Percentiles rank a stretch among this genome's conserved stretches.
Evolutionary conservation across 2,797 vertebrate genomes (phyloP).

Genomic region (Tenualosa thibaudeaui): DNA sequence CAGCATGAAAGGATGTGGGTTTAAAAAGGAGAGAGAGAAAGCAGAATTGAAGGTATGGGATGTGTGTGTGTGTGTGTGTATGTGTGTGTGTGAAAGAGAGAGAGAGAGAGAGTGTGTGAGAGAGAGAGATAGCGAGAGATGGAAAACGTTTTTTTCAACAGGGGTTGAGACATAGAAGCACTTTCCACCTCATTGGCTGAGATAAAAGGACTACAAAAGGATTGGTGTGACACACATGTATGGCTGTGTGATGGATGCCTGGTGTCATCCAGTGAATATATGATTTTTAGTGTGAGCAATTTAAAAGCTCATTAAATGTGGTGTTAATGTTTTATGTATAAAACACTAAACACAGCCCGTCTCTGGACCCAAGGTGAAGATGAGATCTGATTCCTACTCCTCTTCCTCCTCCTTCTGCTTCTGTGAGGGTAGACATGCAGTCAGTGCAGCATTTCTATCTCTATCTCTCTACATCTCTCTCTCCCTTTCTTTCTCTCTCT

Average conservation of each 20-base stretch:
- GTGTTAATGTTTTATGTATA: no score
- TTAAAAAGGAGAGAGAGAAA: neutral
- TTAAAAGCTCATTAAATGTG: no score
- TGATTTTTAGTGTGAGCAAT: no score
- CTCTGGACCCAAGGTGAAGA: no score
- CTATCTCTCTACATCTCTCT: conserved; percentile 5
- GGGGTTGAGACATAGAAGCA: neutral
- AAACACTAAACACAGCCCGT: no score
- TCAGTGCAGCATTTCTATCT: neutral
- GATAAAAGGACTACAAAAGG: no score
- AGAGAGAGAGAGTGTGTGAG: neutral
- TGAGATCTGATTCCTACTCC: neutral
- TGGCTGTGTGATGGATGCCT: no score
- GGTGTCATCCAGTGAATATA: no score
- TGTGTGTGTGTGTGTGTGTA: neutral
- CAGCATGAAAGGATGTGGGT: neutral
- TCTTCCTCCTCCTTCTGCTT: neutral
- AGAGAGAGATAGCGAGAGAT: neutral
- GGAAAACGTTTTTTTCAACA: neutral
- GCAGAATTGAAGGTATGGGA: neutral
- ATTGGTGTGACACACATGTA: no score
- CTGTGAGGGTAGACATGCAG: neutral
- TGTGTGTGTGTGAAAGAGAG: no score
- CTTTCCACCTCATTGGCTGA: no score
- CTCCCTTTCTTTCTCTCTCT: conserved; percentile 15